Evolutionary conservation across 2,888 invertebrate genomes (phyloP).

Genomic region (Oscheius sp.): DNA sequence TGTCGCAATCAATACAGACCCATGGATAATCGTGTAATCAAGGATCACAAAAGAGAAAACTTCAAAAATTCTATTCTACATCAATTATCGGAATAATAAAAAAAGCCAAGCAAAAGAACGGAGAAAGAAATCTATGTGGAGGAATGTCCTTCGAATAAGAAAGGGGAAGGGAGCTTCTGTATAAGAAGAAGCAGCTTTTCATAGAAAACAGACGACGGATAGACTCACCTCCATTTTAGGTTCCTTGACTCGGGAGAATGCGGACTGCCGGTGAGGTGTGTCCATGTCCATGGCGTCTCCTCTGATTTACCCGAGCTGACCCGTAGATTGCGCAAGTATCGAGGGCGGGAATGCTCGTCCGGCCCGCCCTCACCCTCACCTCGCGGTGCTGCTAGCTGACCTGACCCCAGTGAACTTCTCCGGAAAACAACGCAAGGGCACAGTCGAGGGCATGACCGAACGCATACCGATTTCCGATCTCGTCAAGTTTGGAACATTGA

Average conservation of each 20-base stretch:
- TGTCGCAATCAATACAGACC: conserved; percentile 12
- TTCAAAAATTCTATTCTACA: too few relatives aligned
- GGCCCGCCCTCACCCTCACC: background rate
- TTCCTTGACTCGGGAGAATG: conserved; percentile 16
- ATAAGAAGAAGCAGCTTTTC: background rate
- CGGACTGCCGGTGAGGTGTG: conserved; percentile 18
- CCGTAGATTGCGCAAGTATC: conserved; percentile 30
- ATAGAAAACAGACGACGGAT: background rate
- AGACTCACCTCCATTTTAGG: background rate
- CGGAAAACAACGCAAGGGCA: conserved; percentile 15
- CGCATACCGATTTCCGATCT: too few relatives aligned
- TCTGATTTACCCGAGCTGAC: conserved; percentile 30
- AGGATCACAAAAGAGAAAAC: background rate
- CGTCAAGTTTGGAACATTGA: too few relatives aligned
- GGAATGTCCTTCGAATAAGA: too few relatives aligned
- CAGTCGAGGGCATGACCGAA: background rate
- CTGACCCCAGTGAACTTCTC: conserved; percentile 13
- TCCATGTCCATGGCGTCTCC: conserved; percentile 6
- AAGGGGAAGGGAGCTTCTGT: too few relatives aligned
- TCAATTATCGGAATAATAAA: too few relatives aligned
- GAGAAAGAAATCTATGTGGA: background rate
- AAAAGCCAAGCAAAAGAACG: background rate
- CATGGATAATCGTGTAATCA: conserved; percentile 7
- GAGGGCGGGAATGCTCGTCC: conserved; percentile 19
- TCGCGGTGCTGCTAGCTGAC: background rate